These are phyloP conservation scores for Empidonax traillii DNA, from an alignment of 2,113 vertebrate genomes.

Conservation along the genomic window DNA sequence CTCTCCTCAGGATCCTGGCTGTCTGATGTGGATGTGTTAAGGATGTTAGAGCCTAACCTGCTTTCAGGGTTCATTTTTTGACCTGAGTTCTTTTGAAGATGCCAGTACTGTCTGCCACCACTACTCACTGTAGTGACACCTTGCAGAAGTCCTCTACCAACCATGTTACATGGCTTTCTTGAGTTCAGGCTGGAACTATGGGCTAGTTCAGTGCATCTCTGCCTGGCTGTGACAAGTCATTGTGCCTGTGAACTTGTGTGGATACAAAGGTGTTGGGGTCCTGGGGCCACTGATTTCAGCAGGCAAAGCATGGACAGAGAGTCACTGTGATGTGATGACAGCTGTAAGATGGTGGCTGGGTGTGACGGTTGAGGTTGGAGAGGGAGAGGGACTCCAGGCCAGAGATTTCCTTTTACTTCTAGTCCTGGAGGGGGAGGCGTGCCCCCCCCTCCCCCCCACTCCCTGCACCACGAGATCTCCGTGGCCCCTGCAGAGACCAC, in stretches of 20 bases:
- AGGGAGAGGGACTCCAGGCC: too few relatives aligned
- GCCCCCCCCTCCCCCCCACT: too few relatives aligned
- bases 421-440: too few relatives aligned
- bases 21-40: rapidly evolving
- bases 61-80: neutral
- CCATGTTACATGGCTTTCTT: rapidly evolving
- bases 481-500: too few relatives aligned
- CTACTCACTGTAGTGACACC: rapidly evolving
- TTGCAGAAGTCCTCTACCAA: neutral
- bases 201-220: rapidly evolving
- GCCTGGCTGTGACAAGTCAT: rapidly evolving
- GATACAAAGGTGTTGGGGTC: rapidly evolving
- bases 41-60: rapidly evolving
- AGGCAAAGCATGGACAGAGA: neutral
- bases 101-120: neutral
- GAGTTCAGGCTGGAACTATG: neutral
- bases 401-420: too few relatives aligned
- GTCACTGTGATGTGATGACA: neutral
- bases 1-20: neutral
- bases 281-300: neutral
- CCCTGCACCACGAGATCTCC: too few relatives aligned
- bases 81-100: neutral
- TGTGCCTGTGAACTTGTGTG: neutral
- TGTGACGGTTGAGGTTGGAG: too few relatives aligned
- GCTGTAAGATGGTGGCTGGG: neutral